Evolutionary conservation across 2,113 vertebrate species (phyloP).

Genomic region (Anolis sagrei): DNA sequence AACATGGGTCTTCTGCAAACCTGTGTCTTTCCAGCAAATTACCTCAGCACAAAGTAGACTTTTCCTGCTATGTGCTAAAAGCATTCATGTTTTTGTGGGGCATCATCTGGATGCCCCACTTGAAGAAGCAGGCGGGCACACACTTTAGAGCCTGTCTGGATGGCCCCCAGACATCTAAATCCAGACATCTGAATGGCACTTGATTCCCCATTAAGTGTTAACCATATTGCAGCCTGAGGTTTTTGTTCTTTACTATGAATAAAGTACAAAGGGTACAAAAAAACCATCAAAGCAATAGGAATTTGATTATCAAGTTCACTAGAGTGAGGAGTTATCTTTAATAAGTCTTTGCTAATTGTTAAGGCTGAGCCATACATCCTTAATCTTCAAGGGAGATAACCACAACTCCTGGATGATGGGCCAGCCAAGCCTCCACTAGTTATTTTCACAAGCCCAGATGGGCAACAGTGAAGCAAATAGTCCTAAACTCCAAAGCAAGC

Average conservation of each 20-base stretch:
- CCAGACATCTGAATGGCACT: background rate
- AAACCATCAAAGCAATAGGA: no score
- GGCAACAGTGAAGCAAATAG: background rate
- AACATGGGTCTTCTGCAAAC: no score
- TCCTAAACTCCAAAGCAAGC: background rate
- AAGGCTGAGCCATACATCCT: background rate
- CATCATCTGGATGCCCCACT: no score
- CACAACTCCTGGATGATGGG: background rate
- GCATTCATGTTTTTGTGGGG: no score
- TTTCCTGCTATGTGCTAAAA: no score
- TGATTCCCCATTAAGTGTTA: background rate
- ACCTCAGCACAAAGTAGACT: no score
- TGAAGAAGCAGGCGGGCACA: no score
- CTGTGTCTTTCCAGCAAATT: no score
- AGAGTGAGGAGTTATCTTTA: background rate
- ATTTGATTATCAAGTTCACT: background rate
- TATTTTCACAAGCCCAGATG: background rate
- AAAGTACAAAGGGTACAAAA: no score
- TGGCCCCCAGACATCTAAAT: no score
- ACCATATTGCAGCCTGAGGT: background rate
- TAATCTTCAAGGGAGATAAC: background rate
- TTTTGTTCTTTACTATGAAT: no score
- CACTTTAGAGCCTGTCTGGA: no score
- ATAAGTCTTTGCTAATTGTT: background rate
- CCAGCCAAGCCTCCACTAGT: background rate